Evolutionary conservation across 2,113 vertebrate genomes (phyloP), one percentile per base, ranked within the genome.

Genomic region (Neotoma lepida): DNA sequence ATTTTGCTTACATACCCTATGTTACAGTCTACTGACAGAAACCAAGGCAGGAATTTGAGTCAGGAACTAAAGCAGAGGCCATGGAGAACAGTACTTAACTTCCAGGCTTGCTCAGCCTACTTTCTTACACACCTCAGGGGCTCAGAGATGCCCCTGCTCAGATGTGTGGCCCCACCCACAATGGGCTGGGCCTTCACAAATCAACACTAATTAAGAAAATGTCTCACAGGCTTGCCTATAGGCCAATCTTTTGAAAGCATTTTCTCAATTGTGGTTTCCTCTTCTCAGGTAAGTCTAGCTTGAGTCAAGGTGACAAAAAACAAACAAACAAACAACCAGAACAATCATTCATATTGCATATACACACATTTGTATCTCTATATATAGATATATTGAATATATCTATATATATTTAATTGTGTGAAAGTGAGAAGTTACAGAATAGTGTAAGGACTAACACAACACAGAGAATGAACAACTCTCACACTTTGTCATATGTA

Each of bases 401-500:
- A 49, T 49, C 46, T 51, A 17, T 35, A 4, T 64, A 9, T 77
- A 28, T 54, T n/a, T 39, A 87, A 1, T 71, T 87, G 9, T 87
- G 18, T 94, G 26, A 84, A 61, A 91, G n/a, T 82, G 63, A 70
- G 39, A 88, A 84, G 22, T 63, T 66, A 76, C 2, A 86, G 44
- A 51, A 35, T 15, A 71, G 9, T 76, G 17, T 22, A 41, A 12
- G 86, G 4, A 88, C 24, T 87, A 88, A 78, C 30, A 74, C 18
- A 46, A 41, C 20, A 66, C 14, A 15, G 49, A 85, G 26, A 84
- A 86, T 77, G 82, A 91, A 87, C 51, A 82, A 12, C 12, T 54
- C 35, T 90, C 77, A 90, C 15, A 28, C 86, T 88, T 44, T 86
- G 46, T 54, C 39, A 63, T 56, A n/a, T 70, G 91, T 95, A 18